Base-by-base conservation (phyloP, 2,113 vertebrate species). In the Tauraco erythrolophus region DNA sequence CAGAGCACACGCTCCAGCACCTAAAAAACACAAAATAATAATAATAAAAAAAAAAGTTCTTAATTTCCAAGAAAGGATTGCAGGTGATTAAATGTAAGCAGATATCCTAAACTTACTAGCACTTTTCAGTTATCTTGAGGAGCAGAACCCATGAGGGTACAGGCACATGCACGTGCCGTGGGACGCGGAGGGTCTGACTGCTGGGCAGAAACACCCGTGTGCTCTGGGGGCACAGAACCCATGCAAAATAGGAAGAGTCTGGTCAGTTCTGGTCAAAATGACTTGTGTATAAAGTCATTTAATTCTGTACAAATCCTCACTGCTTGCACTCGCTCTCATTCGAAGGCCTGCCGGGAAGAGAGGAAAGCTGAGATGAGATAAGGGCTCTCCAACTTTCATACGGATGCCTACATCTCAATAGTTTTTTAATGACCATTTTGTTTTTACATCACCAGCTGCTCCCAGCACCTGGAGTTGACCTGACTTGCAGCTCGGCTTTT, bases 141-240 rank as follows among this genome's bases (percentile, higher is more conserved):
- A 22, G 11, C 25, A 81, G 19, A 77, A 48, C 57, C 22, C 8
- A 0, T 2, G 9, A 50, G 18, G 16, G 8, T 62, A 9, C 8
- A 31, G n/a, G 22, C 31, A 24, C 0, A 0, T 10, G 31, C 5
- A 2, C 4, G 0, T 41, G 10, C 33, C 3, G 1, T 28, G 56
- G 33, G 35, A 19, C 45, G 25, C 33, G 5, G 1, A 0, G 1
- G 7, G 71, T 76, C 69, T 45, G 19, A 31, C n/a, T 48, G 7
- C 48, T 57, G 61, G 37, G 54, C 39, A 11, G 21, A 50, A 39
- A 10, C 22, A 17, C 11, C 5, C 3, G 10, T 71, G 53, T 9
- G 2, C 21, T 80, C 14, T 0, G 0, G 41, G 19, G 37, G 2
- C 43, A 39, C 22, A 33, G 19, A 85, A 68, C 19, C 41, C 11